Base-by-base conservation (phyloP, 1,140 invertebrate genomes). In the Hermetia illucens region DNA sequence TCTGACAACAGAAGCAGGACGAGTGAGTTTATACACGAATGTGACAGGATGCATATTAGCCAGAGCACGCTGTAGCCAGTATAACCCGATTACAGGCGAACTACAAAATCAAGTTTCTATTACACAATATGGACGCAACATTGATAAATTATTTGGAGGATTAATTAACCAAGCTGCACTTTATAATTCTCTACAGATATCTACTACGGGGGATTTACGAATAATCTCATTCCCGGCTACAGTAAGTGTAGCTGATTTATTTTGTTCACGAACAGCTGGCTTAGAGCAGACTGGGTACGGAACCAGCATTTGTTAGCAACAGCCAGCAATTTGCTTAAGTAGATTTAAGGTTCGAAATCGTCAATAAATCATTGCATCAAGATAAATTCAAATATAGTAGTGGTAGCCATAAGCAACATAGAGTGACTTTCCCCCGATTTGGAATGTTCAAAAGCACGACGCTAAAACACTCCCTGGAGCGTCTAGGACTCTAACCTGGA, bases 61-160 rank as follows among this genome's bases (percentile, higher is more conserved):
- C 4, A 67, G 62, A 45, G 48, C 66, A 5, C 50, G 70, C 41
- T 71, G 69, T 52, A 58, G 64, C 36, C 51, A 50, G 3, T 69
- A 61, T 48, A 71, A 72, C 55, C 69, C 70, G 15, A 69, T 72
- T 35, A 68, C 68, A 0, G 69, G 69, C n/a, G 63, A 68, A 39
- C 50, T 61, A n/a, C 68, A 71, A 58, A 34, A 38, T 30, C 21
- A 36, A 15, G 6, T 17, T 4, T 15, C 17, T 10, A 12, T 58
- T 20, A 62, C 45, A 22, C 10, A 40, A 52, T 10, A 49, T 55
- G 12, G 51, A 51, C 20, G 38, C 39, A 17, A 54, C 50, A 48
- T 45, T 46, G 34, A 44, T 51, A 4, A 20, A 43, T 20, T 45
- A 64, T 19, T 37, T 21, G 34, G 18, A 2, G 22, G 9, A 10